phyloP scores from a whole-genome alignment of 2,888 invertebrate genomes.

The Stenodera caucasica region DNA sequence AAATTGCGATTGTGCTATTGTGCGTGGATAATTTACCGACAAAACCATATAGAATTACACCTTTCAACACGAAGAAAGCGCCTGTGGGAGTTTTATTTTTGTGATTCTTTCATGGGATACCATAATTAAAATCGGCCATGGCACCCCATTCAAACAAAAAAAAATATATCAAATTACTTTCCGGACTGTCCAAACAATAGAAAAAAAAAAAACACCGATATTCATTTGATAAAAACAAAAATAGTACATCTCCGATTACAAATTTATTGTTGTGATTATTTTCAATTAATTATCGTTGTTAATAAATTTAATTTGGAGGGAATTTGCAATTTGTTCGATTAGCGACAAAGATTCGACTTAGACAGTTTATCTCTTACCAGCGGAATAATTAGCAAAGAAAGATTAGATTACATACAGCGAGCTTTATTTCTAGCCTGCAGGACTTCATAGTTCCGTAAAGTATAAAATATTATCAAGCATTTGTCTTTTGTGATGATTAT shows the following conservation, averaged over 20 bases:
- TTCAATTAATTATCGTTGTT: background rate
- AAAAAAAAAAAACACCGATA: background rate
- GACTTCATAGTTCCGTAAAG: conserved; percentile 39
- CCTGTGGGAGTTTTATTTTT: conserved; percentile 32
- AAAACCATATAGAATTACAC: conserved; percentile 24
- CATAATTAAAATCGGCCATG: conserved; percentile 28
- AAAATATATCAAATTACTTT: conserved; percentile 31
- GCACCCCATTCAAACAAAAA: conserved; percentile 28
- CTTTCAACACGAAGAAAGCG: conserved; percentile 21
- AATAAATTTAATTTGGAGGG: background rate
- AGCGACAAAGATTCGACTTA: conserved; percentile 9
- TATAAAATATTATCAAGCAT: conserved; percentile 46
- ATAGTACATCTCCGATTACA: conserved; percentile 1
- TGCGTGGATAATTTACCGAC: conserved; percentile 24
- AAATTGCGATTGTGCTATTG: conserved; percentile 24
- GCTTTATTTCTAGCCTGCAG: conserved; percentile 38
- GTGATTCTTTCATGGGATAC: conserved; percentile 25
- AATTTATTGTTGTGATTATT: conserved; percentile 9
- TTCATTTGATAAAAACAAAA: background rate
- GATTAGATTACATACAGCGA: conserved; percentile 43
- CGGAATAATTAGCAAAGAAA: conserved; percentile 41
- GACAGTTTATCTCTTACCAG: conserved; percentile 31
- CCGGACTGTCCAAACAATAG: conserved; percentile 19
- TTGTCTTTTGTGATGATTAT: conserved; percentile 38
- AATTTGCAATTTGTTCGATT: background rate